Percentiles rank a stretch among this genome's conserved stretches.
Evolutionary conservation across 2,888 invertebrate species (phyloP).

Genomic region (Drosophila anceps): DNA sequence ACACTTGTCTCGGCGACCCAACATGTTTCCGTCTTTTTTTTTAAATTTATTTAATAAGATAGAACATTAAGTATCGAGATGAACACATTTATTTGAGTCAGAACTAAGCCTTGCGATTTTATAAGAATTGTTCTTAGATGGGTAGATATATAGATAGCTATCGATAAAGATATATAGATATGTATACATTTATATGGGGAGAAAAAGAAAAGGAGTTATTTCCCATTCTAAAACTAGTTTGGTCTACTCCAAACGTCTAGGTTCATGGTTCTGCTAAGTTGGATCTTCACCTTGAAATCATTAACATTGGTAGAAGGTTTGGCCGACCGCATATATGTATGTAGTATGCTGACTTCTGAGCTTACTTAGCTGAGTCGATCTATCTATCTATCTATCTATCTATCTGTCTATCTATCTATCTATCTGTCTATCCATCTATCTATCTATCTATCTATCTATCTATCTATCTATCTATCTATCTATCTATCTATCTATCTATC

Average conservation of each 20-base stretch:
- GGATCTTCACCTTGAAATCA: too few species aligned
- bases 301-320: background rate
- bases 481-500: background rate
- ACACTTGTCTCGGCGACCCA: background rate
- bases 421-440: too few species aligned
- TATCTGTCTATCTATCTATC: too few species aligned
- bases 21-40: conserved; percentile 1
- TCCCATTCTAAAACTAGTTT: background rate
- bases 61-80: background rate
- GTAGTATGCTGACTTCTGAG: background rate
- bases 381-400: too few species aligned
- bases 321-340: background rate
- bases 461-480: background rate
- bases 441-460: background rate
- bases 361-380: too few species aligned
- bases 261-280: background rate
- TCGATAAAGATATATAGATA: background rate
- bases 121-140: background rate
- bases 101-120: background rate
- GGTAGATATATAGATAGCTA: too few species aligned
- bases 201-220: too few species aligned
- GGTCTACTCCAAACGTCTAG: background rate
- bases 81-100: background rate
- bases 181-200: too few species aligned
- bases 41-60: background rate